Conservation (phyloP, 2,888 invertebrate species). For the Gerris lacustris region DNA sequence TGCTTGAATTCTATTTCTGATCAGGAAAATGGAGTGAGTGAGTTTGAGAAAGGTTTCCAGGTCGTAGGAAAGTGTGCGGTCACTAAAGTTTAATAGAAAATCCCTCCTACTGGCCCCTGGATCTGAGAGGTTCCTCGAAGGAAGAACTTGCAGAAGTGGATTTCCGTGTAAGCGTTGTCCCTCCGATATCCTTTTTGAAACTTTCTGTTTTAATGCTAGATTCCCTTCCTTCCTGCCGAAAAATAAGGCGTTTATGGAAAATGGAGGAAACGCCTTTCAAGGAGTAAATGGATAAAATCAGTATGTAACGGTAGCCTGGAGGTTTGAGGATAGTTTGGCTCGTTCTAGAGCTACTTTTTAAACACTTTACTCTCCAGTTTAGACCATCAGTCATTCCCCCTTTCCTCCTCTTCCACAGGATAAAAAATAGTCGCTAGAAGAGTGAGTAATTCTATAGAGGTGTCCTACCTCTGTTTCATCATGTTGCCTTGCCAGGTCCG, state of each 20-base stretch:
- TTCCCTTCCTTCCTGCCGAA: neutral
- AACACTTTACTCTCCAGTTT: too few relatives aligned
- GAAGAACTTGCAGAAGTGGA: neutral
- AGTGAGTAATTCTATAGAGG: neutral
- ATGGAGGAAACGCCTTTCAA: neutral
- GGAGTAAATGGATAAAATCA: neutral
- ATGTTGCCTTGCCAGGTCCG: neutral
- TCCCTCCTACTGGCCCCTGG: neutral
- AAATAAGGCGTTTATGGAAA: neutral
- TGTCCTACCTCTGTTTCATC: neutral
- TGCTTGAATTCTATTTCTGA: too few relatives aligned
- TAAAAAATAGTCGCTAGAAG: neutral
- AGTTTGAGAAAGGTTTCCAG: too few relatives aligned
- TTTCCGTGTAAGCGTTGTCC: neutral
- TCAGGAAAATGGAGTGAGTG: too few relatives aligned
- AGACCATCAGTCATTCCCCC: neutral
- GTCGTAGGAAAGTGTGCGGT: neutral
- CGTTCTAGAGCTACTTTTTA: too few relatives aligned
- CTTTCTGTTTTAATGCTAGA: too few relatives aligned
- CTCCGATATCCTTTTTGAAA: too few relatives aligned
- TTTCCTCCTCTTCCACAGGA: neutral
- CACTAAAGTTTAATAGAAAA: conserved; percentile 3
- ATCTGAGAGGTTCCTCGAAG: neutral
- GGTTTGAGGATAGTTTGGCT: too few relatives aligned
- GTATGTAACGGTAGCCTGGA: neutral